Percentiles rank a stretch among this genome's conserved stretches.
Conservation (phyloP, 2,888 invertebrate species). For the Cerastoderma edule region DNA sequence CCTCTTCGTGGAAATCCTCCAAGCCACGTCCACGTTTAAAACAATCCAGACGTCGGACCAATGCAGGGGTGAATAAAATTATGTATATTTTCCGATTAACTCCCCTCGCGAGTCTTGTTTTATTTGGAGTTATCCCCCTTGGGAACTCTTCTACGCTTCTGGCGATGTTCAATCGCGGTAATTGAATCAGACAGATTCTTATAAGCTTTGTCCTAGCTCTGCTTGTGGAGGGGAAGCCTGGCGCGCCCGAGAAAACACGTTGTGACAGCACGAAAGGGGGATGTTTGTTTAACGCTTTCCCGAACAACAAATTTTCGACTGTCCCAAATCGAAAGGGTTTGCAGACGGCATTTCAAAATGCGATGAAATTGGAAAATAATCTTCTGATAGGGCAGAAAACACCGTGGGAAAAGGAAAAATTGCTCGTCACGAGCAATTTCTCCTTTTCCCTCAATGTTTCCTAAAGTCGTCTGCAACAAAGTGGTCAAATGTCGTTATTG, state of each 20-base stretch:
- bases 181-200: conserved; percentile 58
- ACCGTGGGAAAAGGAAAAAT: no score
- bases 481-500: no score
- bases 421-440: no score
- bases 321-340: no score
- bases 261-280: not conserved
- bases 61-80: conserved; percentile 54
- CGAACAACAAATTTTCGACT: no score
- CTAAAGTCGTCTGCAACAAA: no score
- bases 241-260: conserved; percentile 9
- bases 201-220: conserved; percentile 44
- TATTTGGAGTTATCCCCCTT: conserved; percentile 50
- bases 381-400: no score
- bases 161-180: conserved; percentile 50
- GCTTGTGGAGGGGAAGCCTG: conserved; percentile 26
- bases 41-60: conserved; percentile 42
- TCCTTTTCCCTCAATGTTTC: no score
- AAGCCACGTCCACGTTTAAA: conserved; percentile 25
- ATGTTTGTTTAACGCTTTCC: no score
- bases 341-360: no score
- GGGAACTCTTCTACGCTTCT: conserved; percentile 47
- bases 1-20: conserved; percentile 26
- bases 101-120: conserved; percentile 47
- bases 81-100: conserved; percentile 49
- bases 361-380: no score